A percentile compares a stretch with the other conserved stretches of the same genome.
phyloP scores from a whole-genome alignment of 2,888 invertebrate species.

The Zeuzera pyrina region DNA sequence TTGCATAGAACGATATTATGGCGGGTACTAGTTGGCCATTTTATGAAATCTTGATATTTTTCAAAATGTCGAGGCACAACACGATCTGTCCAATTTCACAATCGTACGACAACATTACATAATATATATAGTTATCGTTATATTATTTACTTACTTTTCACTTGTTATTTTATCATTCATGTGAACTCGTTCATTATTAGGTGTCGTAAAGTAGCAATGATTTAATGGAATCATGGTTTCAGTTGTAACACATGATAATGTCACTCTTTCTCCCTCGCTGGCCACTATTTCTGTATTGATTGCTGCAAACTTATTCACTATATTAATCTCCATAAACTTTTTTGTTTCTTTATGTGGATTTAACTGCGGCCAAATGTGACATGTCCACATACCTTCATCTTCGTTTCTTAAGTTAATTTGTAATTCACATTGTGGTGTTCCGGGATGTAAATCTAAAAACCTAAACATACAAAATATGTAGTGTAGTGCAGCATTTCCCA shows the following conservation, averaged over 20 bases:
- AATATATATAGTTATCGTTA: neutral
- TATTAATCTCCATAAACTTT: constrained; percentile 6
- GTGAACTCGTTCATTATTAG: neutral
- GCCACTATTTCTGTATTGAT: constrained; percentile 3
- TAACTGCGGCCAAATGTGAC: constrained; percentile 6
- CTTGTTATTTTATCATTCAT: constrained; percentile 4
- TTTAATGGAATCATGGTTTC: constrained; percentile 7
- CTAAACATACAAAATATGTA: constrained; percentile 1
- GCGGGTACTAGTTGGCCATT: too few species aligned
- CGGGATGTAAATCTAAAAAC: constrained; percentile 3
- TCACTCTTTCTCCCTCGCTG: constrained; percentile 5
- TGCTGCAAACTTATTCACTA: constrained; percentile 5
- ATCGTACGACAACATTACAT: neutral
- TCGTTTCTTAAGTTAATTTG: constrained; percentile 1
- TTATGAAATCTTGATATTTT: too few species aligned
- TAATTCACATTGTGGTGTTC: constrained; percentile 8
- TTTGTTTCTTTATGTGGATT: constrained; percentile 4
- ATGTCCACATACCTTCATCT: constrained; percentile 8
- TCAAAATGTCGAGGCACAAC: too few species aligned
- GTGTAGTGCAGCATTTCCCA: neutral
- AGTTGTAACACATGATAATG: constrained; percentile 6
- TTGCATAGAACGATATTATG: too few species aligned
- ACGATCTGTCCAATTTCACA: too few species aligned
- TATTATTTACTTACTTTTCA: constrained; percentile 3
- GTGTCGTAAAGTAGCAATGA: constrained; percentile 7